A percentile compares a stretch with the other conserved stretches of the same genome.
Conservation (phyloP, 2,888 invertebrate species). For the Melinaea menophilus region DNA sequence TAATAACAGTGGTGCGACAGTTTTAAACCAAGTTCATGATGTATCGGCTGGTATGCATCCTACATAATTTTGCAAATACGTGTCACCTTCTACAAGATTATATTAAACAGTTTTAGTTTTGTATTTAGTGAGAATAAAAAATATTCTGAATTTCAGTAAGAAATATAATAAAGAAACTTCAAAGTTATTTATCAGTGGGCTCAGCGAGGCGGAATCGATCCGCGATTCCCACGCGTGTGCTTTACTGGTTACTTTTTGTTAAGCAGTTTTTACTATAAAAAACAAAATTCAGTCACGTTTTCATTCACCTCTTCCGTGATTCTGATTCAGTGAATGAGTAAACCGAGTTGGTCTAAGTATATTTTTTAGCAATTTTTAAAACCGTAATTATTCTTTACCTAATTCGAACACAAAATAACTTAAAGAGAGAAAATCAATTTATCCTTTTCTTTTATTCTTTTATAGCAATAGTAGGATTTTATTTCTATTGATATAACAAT, state of each 20-base stretch:
- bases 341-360: conserved; percentile 14
- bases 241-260: conserved; percentile 70
- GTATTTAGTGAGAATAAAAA: background rate
- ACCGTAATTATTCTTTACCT: background rate
- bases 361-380: conserved; percentile 10
- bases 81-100: background rate
- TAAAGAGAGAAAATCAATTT: too few relatives aligned
- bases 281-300: conserved; percentile 71
- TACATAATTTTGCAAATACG: conserved; percentile 16
- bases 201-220: conserved; percentile 15
- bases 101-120: background rate
- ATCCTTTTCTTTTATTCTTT: too few relatives aligned
- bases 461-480: too few relatives aligned
- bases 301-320: conserved; percentile 49
- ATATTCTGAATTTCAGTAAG: background rate
- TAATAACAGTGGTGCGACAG: conserved; percentile 21
- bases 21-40: conserved; percentile 16
- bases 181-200: conserved; percentile 4
- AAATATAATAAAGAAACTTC: conserved; percentile 9
- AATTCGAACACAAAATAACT: too few relatives aligned
- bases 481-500: too few relatives aligned
- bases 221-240: conserved; percentile 72
- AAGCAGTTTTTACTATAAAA: conserved; percentile 61
- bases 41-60: conserved; percentile 16
- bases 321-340: conserved; percentile 25